Percentiles rank a stretch among this genome's conserved stretches.
Conservation (phyloP, 1,140 invertebrate genomes). For the Drosophila insularis region DNA sequence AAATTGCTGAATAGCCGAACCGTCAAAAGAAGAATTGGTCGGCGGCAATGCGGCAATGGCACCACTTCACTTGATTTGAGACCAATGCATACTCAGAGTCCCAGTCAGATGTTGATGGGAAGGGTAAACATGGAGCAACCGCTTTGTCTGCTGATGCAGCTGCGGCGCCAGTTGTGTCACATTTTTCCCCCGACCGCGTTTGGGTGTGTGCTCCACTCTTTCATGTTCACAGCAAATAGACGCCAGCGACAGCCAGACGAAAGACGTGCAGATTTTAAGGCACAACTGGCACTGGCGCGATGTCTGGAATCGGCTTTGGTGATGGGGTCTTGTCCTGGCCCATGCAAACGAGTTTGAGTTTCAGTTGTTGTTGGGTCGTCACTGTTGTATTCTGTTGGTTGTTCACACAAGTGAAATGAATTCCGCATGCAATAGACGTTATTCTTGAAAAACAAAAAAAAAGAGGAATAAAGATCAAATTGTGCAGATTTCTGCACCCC, state of each 20-base stretch:
- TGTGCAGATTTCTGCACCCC: not conserved
- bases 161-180: constrained; percentile 65
- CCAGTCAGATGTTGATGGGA: not conserved
- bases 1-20: not conserved
- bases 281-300: constrained; percentile 22
- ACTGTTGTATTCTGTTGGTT: constrained; percentile 22
- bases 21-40: not conserved
- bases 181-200: constrained; percentile 37
- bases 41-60: not conserved
- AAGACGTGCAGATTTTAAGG: constrained; percentile 14
- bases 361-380: constrained; percentile 25
- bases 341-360: constrained; percentile 45
- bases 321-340: not conserved
- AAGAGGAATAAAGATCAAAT: not conserved
- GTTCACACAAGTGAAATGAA: constrained; percentile 14
- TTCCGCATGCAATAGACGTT: not conserved
- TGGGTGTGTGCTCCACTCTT: constrained; percentile 28
- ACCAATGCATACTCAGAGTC: constrained; percentile 1
- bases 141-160: constrained; percentile 18
- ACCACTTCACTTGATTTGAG: not conserved
- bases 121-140: not conserved
- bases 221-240: constrained; percentile 28
- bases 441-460: not conserved
- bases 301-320: constrained; percentile 27
- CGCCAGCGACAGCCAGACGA: constrained; percentile 10